phyloP scores from a whole-genome alignment of 2,888 invertebrate genomes.

The Athalia rosae region DNA sequence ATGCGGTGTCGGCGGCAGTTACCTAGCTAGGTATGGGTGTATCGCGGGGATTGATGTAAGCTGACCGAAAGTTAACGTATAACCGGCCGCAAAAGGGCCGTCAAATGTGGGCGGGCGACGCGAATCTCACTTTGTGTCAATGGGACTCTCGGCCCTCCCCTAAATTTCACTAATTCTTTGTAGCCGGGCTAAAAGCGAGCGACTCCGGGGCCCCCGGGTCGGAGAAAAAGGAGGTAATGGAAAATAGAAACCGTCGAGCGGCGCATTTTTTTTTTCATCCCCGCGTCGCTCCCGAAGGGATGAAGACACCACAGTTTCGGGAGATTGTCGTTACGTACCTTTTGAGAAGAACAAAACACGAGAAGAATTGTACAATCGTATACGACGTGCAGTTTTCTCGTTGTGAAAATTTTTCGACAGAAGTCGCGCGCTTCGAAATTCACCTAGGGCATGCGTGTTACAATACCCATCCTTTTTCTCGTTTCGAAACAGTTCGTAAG shows the following conservation, averaged over 20 bases:
- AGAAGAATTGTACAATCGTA: too few relatives aligned
- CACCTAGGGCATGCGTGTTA: too few relatives aligned
- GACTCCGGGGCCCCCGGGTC: neutral
- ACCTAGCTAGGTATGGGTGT: neutral
- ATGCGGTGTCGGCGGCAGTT: neutral
- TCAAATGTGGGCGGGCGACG: slow-evolving; percentile 66
- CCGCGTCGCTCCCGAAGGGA: neutral
- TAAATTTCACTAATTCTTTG: slow-evolving; percentile 42
- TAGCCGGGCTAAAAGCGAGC: slow-evolving; percentile 15
- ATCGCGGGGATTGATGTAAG: slow-evolving; percentile 19
- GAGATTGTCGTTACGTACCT: neutral
- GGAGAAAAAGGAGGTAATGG: neutral
- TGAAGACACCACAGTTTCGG: slow-evolving; percentile 1
- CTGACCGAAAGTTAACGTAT: slow-evolving; percentile 60
- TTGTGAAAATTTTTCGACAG: too few relatives aligned
- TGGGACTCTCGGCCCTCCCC: slow-evolving; percentile 30
- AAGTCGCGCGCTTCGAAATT: too few relatives aligned
- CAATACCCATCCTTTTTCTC: too few relatives aligned
- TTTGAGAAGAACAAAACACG: too few relatives aligned
- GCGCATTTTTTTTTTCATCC: neutral
- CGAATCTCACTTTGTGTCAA: slow-evolving; percentile 64
- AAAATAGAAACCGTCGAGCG: neutral
- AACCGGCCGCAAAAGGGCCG: slow-evolving; percentile 57
- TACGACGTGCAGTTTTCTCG: too few relatives aligned
- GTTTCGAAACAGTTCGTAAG: neutral